Percentiles rank a stretch among this genome's conserved stretches.
These are phyloP conservation scores for Merops nubicus DNA, from an alignment of 2,113 vertebrate genomes.

Conservation along the genomic window DNA sequence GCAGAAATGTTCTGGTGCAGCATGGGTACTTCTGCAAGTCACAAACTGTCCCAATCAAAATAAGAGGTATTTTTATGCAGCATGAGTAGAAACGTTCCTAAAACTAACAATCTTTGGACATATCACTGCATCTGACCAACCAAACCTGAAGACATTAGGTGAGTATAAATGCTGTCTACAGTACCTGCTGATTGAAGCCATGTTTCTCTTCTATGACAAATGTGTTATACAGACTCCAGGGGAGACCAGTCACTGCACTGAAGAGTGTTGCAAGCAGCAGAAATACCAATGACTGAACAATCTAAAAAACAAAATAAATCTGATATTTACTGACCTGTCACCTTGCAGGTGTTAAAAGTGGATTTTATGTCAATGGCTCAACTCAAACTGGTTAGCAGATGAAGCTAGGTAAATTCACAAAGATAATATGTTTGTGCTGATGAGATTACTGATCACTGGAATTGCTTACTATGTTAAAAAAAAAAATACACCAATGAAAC, in stretches of 20 bases:
- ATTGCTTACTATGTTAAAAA: neutral
- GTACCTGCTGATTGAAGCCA: conserved; percentile 98
- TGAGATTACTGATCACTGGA: neutral
- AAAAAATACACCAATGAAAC: neutral
- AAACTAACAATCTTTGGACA: neutral
- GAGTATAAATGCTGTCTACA: neutral
- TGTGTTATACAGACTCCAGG: conserved; percentile 96
- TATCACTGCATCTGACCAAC: neutral
- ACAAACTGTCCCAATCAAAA: neutral
- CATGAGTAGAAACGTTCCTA: neutral
- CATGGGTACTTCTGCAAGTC: neutral
- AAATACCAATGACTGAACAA: conserved; percentile 91
- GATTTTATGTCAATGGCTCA: neutral
- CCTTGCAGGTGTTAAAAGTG: neutral
- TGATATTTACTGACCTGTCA: neutral
- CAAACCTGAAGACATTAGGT: neutral
- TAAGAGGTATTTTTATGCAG: neutral
- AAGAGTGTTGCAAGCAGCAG: conserved; percentile 92
- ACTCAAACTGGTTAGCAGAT: neutral
- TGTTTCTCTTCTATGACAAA: conserved; percentile 98
- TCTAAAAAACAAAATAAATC: conserved; percentile 68
- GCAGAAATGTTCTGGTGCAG: neutral
- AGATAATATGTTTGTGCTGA: neutral
- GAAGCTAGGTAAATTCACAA: neutral
- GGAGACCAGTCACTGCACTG: conserved; percentile 92